Evolutionary conservation across 2,113 vertebrate species (phyloP).

Genomic region (Geococcyx californianus): DNA sequence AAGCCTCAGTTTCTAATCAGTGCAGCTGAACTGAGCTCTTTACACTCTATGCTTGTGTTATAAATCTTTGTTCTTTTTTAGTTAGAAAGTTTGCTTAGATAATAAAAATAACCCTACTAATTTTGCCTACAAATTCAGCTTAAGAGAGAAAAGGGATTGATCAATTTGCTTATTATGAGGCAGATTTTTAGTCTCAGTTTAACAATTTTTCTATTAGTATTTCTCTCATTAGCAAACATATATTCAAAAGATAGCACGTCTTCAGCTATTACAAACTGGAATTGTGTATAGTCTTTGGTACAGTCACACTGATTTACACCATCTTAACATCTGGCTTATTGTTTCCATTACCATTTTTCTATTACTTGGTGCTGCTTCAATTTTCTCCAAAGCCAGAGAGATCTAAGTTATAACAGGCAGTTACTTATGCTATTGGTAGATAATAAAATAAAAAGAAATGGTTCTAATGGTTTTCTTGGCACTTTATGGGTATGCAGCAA

Average conservation of each 20-base stretch:
- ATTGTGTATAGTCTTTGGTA: neutral
- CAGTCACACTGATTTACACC: slow-evolving; percentile 1
- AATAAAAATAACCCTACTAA: neutral
- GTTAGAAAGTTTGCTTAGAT: slow-evolving; percentile 17
- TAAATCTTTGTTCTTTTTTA: slow-evolving; percentile 33
- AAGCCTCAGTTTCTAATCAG: neutral
- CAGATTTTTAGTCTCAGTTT: neutral
- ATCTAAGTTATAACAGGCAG: neutral
- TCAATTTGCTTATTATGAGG: neutral
- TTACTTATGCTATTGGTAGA: neutral
- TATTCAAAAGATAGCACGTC: neutral
- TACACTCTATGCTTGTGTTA: neutral
- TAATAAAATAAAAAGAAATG: slow-evolving; percentile 21
- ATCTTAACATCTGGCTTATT: slow-evolving; percentile 21
- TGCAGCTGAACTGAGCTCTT: neutral
- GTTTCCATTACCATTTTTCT: slow-evolving; percentile 4
- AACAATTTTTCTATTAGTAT: neutral
- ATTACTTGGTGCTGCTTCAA: slow-evolving; percentile 12
- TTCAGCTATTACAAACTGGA: neutral
- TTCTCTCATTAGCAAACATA: neutral
- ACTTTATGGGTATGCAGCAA: neutral
- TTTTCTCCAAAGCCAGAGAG: neutral
- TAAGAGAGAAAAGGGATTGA: neutral
- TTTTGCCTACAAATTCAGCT: neutral
- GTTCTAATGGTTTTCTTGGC: neutral